Evolutionary conservation across 2,888 invertebrate genomes (phyloP).

Genomic region (Drosophila pseudotalamancana): DNA sequence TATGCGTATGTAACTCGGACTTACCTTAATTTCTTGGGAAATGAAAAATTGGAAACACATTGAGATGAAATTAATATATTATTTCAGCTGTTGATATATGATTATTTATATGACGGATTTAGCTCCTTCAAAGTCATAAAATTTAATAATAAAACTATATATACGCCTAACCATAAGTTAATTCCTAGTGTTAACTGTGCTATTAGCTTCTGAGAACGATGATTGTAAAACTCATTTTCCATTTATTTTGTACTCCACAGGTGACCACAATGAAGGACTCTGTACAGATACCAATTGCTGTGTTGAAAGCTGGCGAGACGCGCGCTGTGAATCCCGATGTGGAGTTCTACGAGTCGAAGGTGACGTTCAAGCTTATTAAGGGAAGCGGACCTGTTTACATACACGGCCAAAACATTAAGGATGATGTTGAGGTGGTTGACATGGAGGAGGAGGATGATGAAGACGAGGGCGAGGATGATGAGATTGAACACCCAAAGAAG

Average conservation of each 20-base stretch:
- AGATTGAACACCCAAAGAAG: conserved; percentile 92
- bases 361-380: conserved; percentile 91
- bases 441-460: conserved; percentile 92
- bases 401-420: conserved; percentile 92
- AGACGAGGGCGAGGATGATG: conserved; percentile 87
- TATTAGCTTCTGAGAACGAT: too few species aligned
- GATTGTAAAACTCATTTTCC: not conserved
- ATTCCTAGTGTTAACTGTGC: too few species aligned
- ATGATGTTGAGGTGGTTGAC: conserved; percentile 93
- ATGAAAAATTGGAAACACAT: too few species aligned
- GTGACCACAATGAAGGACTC: conserved; percentile 86
- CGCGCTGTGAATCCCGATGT: conserved; percentile 91
- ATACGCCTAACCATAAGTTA: too few species aligned
- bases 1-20: too few species aligned
- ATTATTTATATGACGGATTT: too few species aligned
- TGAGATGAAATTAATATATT: too few species aligned
- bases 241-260: conserved; percentile 43
- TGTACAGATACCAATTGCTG: conserved; percentile 93
- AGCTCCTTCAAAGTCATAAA: too few species aligned
- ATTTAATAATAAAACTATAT: too few species aligned
- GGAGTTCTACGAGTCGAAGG: conserved; percentile 94
- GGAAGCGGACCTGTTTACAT: conserved; percentile 93
- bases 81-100: too few species aligned
- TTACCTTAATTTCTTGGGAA: too few species aligned
- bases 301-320: conserved; percentile 91